Base-by-base conservation (phyloP, 2,888 invertebrate species). In the Ormyrus rosae region DNA sequence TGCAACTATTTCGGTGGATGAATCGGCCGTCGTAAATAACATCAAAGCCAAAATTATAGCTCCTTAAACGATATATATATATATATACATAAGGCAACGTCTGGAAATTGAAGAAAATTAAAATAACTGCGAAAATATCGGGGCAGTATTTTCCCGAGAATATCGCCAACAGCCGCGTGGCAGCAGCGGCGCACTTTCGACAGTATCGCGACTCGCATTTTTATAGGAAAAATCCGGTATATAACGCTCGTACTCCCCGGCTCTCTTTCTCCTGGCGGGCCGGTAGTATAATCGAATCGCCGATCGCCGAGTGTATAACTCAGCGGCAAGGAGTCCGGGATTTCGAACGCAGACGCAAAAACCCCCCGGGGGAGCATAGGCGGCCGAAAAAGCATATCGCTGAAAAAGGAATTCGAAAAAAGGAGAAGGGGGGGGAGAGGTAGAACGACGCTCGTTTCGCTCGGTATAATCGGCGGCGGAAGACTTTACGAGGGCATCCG, bases 121-220 rank as follows among this genome's bases (percentile, higher is more conserved):
- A 76, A 70, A 77, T 63, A 55, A 48, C 69, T 34, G 45, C 55
- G 55, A 55, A 61, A 55, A 63, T 53, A 19, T 61, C 64, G 56
- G 6, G n/a, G 48, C 68, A 63, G 61, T 72, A 72, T 72, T 79
- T 80, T 70, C 51, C 65, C 11, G 60, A 53, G 70, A 71, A 70
- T 67, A 75, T 71, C 75, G 34, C 60, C 65, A 73, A 45, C 60
- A 68, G 78, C 48, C 48, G 61, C 51, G 9, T 1, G 6, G 48
- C 64, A 34, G n/a, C 56, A 34, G n/a, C 51, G 65, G 65, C 34
- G 34, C 55, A 51, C 65, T 75, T 70, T 61, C 71, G 74, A 71
- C 65, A 60, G 71, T 65, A 80, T 75, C 75, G 56, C 65, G 48
- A 75, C 70, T 71, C 50, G 75, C 48, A 65, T 80, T 75, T 79